Evolutionary conservation across 2,113 vertebrate species (phyloP).

Genomic region (Neotoma lepida): DNA sequence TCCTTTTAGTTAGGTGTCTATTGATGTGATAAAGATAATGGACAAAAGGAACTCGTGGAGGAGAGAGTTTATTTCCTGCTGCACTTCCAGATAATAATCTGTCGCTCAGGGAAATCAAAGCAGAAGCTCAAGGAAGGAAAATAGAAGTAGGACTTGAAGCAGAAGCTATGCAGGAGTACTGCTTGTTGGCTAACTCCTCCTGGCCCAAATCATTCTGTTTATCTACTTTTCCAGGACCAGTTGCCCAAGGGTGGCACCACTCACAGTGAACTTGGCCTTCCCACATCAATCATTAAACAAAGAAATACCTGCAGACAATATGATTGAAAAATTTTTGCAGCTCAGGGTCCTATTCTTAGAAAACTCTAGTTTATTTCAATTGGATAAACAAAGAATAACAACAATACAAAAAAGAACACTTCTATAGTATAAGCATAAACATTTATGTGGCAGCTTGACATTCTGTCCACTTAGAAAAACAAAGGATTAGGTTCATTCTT

Average conservation of each 20-base stretch:
- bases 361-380: background rate
- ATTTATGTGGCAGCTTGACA: background rate
- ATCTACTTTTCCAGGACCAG: background rate
- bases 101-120: background rate
- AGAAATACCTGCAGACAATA: background rate
- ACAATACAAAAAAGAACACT: background rate
- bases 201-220: background rate
- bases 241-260: background rate
- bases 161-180: background rate
- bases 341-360: background rate
- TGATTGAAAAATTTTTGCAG: background rate
- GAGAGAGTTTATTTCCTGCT: background rate
- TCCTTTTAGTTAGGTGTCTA: background rate
- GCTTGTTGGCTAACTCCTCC: no score
- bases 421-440: background rate
- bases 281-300: background rate
- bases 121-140: background rate
- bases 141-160: background rate
- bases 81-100: background rate
- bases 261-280: background rate
- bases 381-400: background rate
- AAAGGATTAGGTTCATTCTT: background rate
- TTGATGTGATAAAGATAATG: background rate
- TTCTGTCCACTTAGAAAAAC: background rate
- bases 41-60: background rate